Base-by-base conservation (phyloP, 1,140 invertebrate species). In the Lepidurus apus region DNA sequence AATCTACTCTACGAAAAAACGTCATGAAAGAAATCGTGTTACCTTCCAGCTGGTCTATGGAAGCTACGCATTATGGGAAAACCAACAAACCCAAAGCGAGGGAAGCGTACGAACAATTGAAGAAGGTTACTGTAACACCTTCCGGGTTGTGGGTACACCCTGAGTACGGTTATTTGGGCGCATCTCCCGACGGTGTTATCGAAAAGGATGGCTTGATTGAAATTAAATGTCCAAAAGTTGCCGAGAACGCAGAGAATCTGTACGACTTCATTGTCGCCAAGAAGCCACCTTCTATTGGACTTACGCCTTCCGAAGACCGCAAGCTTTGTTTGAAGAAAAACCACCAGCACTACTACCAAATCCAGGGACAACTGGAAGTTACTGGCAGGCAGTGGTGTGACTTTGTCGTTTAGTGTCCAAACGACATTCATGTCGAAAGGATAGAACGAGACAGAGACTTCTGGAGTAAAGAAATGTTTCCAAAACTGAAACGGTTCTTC, bases 111-210 rank as follows among this genome's bases (percentile, higher is more conserved):
- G 45, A 47, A 47, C 0, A 47, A 1, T 17, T 47, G 3, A 47
- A 47, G 2, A 47, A 47, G 1, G 45, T 47, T 47, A 47, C 17
- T 47, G 45, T 47, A 1, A 1, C 1, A 47, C 45, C 45, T 47
- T 47, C 45, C 45, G 45, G 45, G 45, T 3, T 47, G 3, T 17
- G 45, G 45, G 45, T 47, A 11, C 45, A 47, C 45, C 45, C 45
- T 47, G 45, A 47, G 4, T 47, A 47, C 17, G 45, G 2, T 3
- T 47, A 47, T 3, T 88, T 7, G 85, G 81, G 47, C 84, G 83
- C 13, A 82, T 26, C 82, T 2, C 85, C 85, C 26, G 85, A 87
- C 83, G 85, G 86, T 26, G 73, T 87, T 1, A 80, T 85, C 42
- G 82, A 81, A 17, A 74, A 83, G 43, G 82, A 85, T 80, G 82